Evolutionary conservation across 2,888 invertebrate species (phyloP), one percentile per base, ranked within the genome.

Genomic region (Fragum sueziense): DNA sequence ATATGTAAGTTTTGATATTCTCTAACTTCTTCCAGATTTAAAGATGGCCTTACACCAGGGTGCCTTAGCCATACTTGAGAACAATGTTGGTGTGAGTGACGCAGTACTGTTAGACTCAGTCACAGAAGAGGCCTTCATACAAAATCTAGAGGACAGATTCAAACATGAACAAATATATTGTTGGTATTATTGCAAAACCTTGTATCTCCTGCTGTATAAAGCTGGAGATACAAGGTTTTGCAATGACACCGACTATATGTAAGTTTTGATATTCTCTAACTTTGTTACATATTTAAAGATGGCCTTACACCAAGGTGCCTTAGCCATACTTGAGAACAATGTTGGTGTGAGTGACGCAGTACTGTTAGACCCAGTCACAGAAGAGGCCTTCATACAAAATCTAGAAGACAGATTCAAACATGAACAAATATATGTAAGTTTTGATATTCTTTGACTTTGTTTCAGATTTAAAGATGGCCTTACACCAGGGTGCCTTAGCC

Each of bases 391-490:
- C 94, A 95, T 97, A 88, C 95, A 95, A 92, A 97, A 97, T 93
- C 95, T 97, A 90, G 96, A 96, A 91, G 95, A 95, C 91, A 95
- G 97, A 88, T 97, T 96, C 94, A 96, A 96, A 93, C 95, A 96
- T 90, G 97, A 97, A 94, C 95, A 96, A 93, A 97, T 97, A 91
- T 97, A 97, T 94, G 96, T 96, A 92, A 95, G 96, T n/a, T n/a
- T n/a, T n/a, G n/a, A n/a, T n/a, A n/a, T n/a, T n/a, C n/a, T n/a
- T n/a, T n/a, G n/a, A n/a, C n/a, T n/a, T n/a, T n/a, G n/a, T n/a
- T n/a, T n/a, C n/a, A n/a, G n/a, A n/a, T n/a, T n/a, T n/a, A 25
- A 52, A 4, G 2, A 91, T 91, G 91, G 91, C 91, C 54, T 86
- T 91, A n/a, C 91, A 91, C 79, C 80, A 88, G 70, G 89, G 88